These are phyloP conservation scores for Ursus arctos DNA, from an alignment of 2,113 vertebrate genomes.

Conservation along the genomic window DNA sequence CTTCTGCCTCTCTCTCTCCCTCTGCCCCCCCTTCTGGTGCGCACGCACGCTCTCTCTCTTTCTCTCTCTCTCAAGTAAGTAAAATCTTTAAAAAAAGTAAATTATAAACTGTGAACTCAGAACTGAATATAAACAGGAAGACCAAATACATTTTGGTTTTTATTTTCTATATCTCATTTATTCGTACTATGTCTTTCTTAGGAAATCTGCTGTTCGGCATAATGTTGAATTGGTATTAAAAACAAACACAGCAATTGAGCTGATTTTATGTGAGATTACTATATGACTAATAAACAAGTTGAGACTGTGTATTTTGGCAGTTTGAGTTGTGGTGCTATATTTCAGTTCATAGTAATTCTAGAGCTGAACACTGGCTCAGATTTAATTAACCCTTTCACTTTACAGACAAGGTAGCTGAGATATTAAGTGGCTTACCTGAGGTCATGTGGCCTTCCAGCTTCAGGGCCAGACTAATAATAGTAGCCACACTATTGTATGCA, in stretches of 20 bases:
- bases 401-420: not conserved
- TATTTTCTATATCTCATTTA: conserved; percentile 13
- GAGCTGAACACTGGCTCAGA: not conserved
- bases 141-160: not conserved
- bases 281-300: not conserved
- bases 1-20: not conserved
- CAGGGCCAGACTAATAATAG: not conserved
- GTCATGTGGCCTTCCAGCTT: not conserved
- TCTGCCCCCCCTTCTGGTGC: not conserved
- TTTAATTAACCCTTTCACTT: not conserved
- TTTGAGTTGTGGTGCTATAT: not conserved
- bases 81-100: not conserved
- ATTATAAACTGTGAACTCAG: not conserved
- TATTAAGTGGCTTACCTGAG: not conserved
- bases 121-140: not conserved
- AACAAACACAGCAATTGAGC: not conserved
- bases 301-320: not conserved
- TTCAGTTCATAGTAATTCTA: not conserved
- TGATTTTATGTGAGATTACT: not conserved
- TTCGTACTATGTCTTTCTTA: not conserved
- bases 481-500: not conserved
- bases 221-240: not conserved
- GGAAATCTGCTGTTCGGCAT: not conserved
- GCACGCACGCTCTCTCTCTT: not conserved
- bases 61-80: not conserved